Base-by-base conservation (phyloP, 2,888 invertebrate species). In the Slavum lentiscoides region DNA sequence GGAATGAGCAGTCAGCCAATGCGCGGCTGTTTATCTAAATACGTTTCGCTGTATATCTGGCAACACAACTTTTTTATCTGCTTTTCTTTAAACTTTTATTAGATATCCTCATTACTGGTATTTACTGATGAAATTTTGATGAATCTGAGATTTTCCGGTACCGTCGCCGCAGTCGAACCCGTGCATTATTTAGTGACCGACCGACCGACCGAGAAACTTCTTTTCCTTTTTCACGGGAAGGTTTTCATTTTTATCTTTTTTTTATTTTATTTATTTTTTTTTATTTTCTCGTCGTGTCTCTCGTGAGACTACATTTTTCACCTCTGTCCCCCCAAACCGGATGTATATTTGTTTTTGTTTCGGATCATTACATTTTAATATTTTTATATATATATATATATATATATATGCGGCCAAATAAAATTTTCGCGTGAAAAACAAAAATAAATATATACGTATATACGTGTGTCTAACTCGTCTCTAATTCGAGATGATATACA, bases 41-140 rank as follows among this genome's bases (percentile, higher is more conserved):
- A 68, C 80, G 67, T 75, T 74, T 82, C 83, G 59, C 74, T 82
- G 82, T 81, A 81, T 80, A 72, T 82, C 82, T 83, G 74, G 74
- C 82, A 73, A 70, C 81, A 76, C 75, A 75, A 74, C 76, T 83
- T 82, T 82, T 82, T 80, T 82, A 82, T 82, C 81, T 82, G 73
- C 82, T 82, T 75, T 80, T 80, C 69, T 72, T 83, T 69, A 83
- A 83, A 83, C 74, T 83, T 82, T 82, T 82, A 82, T 82, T 81
- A 83, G 82, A 83, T 83, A 82, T 83, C 77, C 82, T 83, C 82
- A 83, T 83, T 83, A 83, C 82, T 82, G 82, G 82, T 83, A 82
- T 83, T 77, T 74, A 80, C 76, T 83, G 80, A 77, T 83, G 82
- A 83, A 83, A 83, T 80, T 83, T 83, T 83, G 82, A 83, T 83